These are phyloP conservation scores for Harlomillsia oculata DNA, from an alignment of 1,140 invertebrate genomes.

Conservation along the genomic window DNA sequence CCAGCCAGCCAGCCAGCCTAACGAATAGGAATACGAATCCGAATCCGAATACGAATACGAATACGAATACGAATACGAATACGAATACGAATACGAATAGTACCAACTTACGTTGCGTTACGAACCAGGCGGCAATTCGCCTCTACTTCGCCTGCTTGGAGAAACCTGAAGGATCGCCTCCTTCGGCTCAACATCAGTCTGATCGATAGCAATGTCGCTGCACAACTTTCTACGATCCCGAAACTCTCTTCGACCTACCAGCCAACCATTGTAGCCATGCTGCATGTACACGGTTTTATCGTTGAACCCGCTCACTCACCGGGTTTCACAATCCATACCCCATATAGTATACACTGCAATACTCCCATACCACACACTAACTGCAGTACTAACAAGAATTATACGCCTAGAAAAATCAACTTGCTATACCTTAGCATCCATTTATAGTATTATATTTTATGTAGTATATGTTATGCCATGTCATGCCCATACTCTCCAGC, in stretches of 20 bases:
- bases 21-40: no score
- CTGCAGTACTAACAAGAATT: not conserved
- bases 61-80: not conserved
- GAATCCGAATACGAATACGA: slow-evolving; percentile 3
- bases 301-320: not conserved
- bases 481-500: not conserved
- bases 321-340: not conserved
- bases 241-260: not conserved
- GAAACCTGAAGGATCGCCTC: slow-evolving; percentile 26
- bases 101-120: not conserved
- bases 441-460: no score
- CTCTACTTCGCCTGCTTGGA: not conserved
- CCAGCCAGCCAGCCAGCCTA: no score
- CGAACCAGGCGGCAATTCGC: not conserved
- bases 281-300: slow-evolving; percentile 1
- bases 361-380: not conserved
- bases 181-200: not conserved
- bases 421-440: not conserved
- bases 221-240: not conserved
- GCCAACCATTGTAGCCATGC: not conserved
- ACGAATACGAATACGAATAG: not conserved
- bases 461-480: not conserved
- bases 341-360: not conserved
- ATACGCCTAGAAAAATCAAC: not conserved
- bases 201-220: slow-evolving; percentile 18